Evolutionary conservation across 2,113 vertebrate genomes (phyloP), one percentile per base, ranked within the genome.

Genomic region (Rhea pennata): DNA sequence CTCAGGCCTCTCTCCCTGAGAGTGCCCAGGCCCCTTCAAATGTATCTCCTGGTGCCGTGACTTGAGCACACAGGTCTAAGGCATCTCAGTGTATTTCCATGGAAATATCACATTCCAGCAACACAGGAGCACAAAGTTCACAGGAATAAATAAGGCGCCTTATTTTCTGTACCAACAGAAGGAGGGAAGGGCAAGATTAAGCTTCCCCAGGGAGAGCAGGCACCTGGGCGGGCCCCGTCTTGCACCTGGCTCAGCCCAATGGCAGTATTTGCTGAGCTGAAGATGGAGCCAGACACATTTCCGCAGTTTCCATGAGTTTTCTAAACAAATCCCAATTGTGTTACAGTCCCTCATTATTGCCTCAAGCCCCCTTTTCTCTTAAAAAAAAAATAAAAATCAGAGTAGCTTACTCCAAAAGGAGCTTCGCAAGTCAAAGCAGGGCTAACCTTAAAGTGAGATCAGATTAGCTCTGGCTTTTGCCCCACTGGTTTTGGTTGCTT

Each of bases 141-240:
- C 12, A 23, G 61, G 42, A 82, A 87, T 73, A 75, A 94, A 81
- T n/a, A 48, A 78, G 51, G 36, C 3, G 33, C 40, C 48, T 26
- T 81, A 53, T 39, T 84, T 27, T 50, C 74, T 3, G 1, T 40
- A 48, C 15, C 42, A 27, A 24, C 3, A 6, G 22, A 70, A 61
- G 62, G 33, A 69, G 50, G 62, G 50, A 83, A 70, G 8, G 51
- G 75, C 33, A 44, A 50, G 48, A 27, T 42, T 24, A 54, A 0
- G 0, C 12, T 51, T 27, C 64, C 50, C 33, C 3, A 1, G 10
- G 61, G 26, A 62, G 4, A 50, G 36, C 0, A 2, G 51, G 27
- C 1, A 2, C 36, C 50, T 1, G 12, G 1, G 20, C 6, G 1
- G 15, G 17, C 20, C 51, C 1, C 1, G 48, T 31, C 72, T 1